Percentiles rank a stretch among this genome's conserved stretches.
Conservation (phyloP, 2,888 invertebrate species). For the Oligia strigilis region DNA sequence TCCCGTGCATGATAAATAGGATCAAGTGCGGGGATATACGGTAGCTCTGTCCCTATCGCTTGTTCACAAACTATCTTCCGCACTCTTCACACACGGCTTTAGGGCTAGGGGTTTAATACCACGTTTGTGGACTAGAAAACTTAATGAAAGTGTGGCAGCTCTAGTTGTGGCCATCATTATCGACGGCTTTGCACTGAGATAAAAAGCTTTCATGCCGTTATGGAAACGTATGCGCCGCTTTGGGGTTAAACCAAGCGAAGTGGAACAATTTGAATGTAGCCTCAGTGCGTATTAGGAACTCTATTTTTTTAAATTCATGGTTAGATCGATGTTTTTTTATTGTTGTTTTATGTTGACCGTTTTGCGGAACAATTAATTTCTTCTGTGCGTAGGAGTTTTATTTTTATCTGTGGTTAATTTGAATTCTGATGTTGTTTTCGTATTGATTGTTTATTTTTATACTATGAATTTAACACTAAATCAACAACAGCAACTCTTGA, state of each 20-base stretch:
- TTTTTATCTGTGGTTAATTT: neutral
- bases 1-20: constrained; percentile 88
- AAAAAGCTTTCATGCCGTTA: constrained; percentile 82
- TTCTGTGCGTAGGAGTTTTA: neutral
- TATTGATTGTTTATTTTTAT: neutral
- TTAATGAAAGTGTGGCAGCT: constrained; percentile 86
- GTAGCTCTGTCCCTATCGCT: constrained; percentile 72
- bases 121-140: constrained; percentile 82
- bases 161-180: constrained; percentile 85
- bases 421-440: neutral
- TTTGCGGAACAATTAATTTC: neutral
- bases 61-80: constrained; percentile 61
- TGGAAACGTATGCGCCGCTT: constrained; percentile 85
- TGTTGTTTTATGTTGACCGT: constrained; percentile 25
- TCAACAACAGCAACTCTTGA: neutral
- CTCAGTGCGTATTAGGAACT: constrained; percentile 59
- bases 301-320: constrained; percentile 65
- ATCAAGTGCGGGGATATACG: constrained; percentile 82
- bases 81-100: constrained; percentile 72
- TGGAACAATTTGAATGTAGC: constrained; percentile 72
- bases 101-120: constrained; percentile 80
- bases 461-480: neutral
- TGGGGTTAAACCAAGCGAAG: constrained; percentile 78
- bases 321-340: constrained; percentile 35
- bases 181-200: constrained; percentile 83